phyloP scores from a whole-genome alignment of 30 jellyfish, hydroid and myxozoan genomes.

The Chironex yamaguchii region DNA sequence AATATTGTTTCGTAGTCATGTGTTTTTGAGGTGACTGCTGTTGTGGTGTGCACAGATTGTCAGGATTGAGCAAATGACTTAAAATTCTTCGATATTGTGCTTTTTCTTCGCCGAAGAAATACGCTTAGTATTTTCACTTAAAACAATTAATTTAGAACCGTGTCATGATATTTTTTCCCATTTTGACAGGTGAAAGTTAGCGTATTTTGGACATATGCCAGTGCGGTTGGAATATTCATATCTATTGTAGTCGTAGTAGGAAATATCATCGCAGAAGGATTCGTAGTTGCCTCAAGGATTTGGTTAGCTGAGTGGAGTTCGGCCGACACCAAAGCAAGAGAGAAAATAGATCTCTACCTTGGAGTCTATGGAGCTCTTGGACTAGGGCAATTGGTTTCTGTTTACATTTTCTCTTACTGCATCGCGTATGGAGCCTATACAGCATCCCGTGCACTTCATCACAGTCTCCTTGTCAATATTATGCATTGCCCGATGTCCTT shows the following conservation, averaged over 20 bases:
- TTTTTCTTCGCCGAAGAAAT: no score
- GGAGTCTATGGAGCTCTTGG: conserved; percentile 89
- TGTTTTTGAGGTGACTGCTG: no score
- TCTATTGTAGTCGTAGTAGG: conserved; percentile 45
- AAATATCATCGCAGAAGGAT: conserved; percentile 69
- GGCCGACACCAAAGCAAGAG: conserved; percentile 11
- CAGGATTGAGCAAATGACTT: no score
- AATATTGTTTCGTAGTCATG: no score
- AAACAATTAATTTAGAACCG: no score
- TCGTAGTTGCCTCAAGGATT: conserved; percentile 84
- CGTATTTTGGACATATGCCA: conserved; percentile 76
- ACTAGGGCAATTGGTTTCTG: conserved; percentile 74
- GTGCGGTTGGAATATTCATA: conserved; percentile 71
- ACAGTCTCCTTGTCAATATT: conserved; percentile 63
- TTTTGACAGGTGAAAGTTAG: conserved; percentile 87
- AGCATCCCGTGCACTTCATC: conserved; percentile 85
- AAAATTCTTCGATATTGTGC: no score
- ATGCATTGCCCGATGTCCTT: conserved; percentile 92
- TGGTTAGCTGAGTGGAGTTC: conserved; percentile 99
- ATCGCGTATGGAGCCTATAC: conserved; percentile 75
- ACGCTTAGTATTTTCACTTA: no score
- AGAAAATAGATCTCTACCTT: conserved; percentile 81
- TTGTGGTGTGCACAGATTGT: no score
- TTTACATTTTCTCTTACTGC: conserved; percentile 23
- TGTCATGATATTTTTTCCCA: no score